Evolutionary conservation across 2,797 vertebrate species (phyloP).

Genomic region (Characodon lateralis): DNA sequence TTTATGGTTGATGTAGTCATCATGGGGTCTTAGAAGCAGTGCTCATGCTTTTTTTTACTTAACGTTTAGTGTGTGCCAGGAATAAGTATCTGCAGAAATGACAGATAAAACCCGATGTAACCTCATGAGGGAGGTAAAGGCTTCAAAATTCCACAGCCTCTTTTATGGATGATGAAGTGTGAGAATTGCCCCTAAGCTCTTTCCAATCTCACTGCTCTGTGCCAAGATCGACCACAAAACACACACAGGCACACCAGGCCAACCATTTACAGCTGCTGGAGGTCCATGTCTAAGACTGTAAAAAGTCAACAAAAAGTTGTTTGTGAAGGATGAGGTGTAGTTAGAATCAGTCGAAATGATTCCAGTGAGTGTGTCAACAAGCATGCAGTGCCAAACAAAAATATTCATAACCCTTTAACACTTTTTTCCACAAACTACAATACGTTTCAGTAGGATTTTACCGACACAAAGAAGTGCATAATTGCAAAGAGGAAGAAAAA

Average conservation of each 20-base stretch:
- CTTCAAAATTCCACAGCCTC: conserved; percentile 53
- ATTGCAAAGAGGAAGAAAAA: too few species aligned
- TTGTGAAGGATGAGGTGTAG: conserved; percentile 18
- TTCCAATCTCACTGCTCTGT: conserved; percentile 49
- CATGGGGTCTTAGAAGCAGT: background rate
- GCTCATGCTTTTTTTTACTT: background rate
- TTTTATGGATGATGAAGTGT: conserved; percentile 62
- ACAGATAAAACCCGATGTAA: conserved; percentile 28
- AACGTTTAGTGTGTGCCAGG: background rate
- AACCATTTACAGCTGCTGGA: conserved; percentile 13
- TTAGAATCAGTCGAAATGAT: conserved; percentile 13
- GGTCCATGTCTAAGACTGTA: conserved; percentile 35
- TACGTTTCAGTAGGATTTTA: too few species aligned
- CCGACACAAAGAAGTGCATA: too few species aligned
- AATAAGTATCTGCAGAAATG: background rate
- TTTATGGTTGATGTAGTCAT: background rate
- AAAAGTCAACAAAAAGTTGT: conserved; percentile 29
- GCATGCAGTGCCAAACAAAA: too few species aligned
- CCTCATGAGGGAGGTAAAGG: conserved; percentile 53
- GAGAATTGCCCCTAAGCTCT: conserved; percentile 61
- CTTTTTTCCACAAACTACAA: too few species aligned
- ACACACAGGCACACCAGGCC: background rate
- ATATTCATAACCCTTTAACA: too few species aligned
- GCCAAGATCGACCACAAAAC: conserved; percentile 32
- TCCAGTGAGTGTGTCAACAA: too few species aligned